Percentiles rank a stretch among this genome's conserved stretches.
phyloP scores from a whole-genome alignment of 2,797 vertebrate genomes.

The Sebastes hubbsi region DNA sequence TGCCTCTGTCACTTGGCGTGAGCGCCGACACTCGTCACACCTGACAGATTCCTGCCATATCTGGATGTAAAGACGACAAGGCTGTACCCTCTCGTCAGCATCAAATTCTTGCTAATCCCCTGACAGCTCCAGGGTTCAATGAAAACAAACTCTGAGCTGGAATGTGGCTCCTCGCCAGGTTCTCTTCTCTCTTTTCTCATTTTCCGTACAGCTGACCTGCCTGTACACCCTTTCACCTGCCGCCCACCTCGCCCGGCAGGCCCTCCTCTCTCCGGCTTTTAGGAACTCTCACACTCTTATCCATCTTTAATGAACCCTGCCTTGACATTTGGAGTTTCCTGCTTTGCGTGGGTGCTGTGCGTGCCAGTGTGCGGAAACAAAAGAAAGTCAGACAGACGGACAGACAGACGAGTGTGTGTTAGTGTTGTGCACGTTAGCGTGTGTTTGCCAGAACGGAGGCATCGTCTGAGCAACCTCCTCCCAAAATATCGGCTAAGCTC shows the following conservation, averaged over 20 bases:
- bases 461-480: constrained; percentile 1
- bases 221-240: constrained; percentile 17
- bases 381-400: not conserved
- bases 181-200: not conserved
- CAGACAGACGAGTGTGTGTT: not conserved
- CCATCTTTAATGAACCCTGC: constrained; percentile 46
- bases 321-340: constrained; percentile 17
- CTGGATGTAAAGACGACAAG: constrained; percentile 3
- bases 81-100: constrained; percentile 29
- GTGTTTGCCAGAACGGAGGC: constrained; percentile 9
- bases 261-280: constrained; percentile 33
- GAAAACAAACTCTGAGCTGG: not conserved
- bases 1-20: constrained; percentile 22
- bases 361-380: constrained; percentile 9
- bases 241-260: constrained; percentile 1
- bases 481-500: constrained; percentile 12
- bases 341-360: constrained; percentile 5
- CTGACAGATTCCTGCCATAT: constrained; percentile 13
- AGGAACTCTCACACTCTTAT: constrained; percentile 34
- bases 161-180: not conserved
- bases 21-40: constrained; percentile 17
- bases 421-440: not conserved
- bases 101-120: constrained; percentile 23
- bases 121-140: constrained; percentile 14
- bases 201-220: constrained; percentile 8